Evolutionary conservation across 1,140 invertebrate genomes (phyloP).

Genomic region (Drosophila ficusphila): DNA sequence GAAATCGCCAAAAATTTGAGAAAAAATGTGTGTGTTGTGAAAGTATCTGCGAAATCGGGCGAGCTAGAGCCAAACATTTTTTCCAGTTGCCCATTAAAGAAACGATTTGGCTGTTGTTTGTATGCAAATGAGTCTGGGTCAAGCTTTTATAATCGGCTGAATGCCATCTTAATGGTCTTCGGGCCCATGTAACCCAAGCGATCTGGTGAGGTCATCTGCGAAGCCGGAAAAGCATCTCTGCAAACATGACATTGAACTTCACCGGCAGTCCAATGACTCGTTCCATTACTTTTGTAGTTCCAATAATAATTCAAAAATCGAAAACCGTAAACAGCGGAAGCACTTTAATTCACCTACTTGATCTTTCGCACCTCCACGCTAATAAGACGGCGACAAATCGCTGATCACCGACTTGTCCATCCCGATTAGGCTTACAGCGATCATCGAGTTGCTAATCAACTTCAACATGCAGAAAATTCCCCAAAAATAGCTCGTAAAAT

Average conservation of each 20-base stretch:
- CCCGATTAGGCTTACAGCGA: constrained; percentile 25
- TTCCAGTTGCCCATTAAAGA: constrained; percentile 58
- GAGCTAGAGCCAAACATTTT: constrained; percentile 45
- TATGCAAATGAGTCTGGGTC: constrained; percentile 64
- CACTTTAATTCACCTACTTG: constrained; percentile 37
- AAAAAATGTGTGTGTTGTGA: constrained; percentile 54
- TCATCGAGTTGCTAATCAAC: constrained; percentile 44
- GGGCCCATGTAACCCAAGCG: constrained; percentile 25
- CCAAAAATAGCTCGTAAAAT: constrained; percentile 58
- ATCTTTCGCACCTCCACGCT: constrained; percentile 62
- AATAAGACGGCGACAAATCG: constrained; percentile 51
- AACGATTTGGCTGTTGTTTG: constrained; percentile 41
- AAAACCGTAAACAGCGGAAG: constrained; percentile 52
- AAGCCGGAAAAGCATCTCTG: constrained; percentile 15
- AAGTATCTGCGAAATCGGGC: constrained; percentile 67
- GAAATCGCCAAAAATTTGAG: constrained; percentile 49
- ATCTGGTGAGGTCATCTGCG: constrained; percentile 11
- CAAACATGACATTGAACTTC: constrained; percentile 68
- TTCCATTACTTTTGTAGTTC: constrained; percentile 12
- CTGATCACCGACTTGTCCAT: constrained; percentile 35
- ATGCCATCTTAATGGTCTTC: constrained; percentile 52
- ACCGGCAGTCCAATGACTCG: constrained; percentile 38
- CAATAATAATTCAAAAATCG: background rate
- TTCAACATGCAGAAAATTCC: constrained; percentile 48
- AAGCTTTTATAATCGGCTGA: constrained; percentile 58